A percentile compares a stretch with the other conserved stretches of the same genome.
Conservation (phyloP, 1,140 invertebrate species). For the Drosophila suzukii region DNA sequence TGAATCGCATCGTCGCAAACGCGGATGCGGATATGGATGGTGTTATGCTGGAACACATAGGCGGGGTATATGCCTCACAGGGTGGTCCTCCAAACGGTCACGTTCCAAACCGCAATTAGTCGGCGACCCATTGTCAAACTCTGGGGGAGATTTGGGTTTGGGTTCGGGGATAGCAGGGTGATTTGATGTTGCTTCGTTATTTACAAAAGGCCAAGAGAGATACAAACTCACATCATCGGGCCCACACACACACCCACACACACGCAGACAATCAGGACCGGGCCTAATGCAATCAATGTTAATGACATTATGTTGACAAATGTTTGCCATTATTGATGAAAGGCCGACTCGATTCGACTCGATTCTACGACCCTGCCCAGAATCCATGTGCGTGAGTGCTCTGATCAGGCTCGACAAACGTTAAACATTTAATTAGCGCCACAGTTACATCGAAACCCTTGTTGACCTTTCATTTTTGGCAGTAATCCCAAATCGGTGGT, state of each 20-base stretch:
- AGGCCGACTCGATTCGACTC: conserved; percentile 42
- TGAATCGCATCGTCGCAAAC: conserved; percentile 40
- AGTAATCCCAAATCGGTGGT: neutral
- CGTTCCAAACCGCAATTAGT: conserved; percentile 77
- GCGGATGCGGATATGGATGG: conserved; percentile 36
- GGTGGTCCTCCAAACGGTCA: conserved; percentile 47
- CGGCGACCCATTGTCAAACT: conserved; percentile 61
- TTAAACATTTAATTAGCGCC: conserved; percentile 56
- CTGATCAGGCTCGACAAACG: conserved; percentile 29
- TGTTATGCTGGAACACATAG: conserved; percentile 9
- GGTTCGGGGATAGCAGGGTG: conserved; percentile 4
- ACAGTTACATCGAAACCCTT: conserved; percentile 1
- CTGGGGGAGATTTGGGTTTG: conserved; percentile 4
- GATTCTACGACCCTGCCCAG: conserved; percentile 10
- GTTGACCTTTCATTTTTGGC: neutral
- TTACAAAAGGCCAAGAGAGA: conserved; percentile 63
- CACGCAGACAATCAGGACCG: conserved; percentile 66
- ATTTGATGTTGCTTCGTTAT: conserved; percentile 54
- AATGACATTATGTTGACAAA: conserved; percentile 83
- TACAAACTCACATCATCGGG: conserved; percentile 23
- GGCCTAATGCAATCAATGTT: conserved; percentile 80
- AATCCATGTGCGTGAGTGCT: conserved; percentile 18
- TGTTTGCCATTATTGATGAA: conserved; percentile 81
- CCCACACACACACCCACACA: conserved; percentile 25
- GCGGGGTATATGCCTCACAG: neutral